Base-by-base conservation (phyloP, 2,888 invertebrate species). In the Galeopsomyia nigrocyanea region DNA sequence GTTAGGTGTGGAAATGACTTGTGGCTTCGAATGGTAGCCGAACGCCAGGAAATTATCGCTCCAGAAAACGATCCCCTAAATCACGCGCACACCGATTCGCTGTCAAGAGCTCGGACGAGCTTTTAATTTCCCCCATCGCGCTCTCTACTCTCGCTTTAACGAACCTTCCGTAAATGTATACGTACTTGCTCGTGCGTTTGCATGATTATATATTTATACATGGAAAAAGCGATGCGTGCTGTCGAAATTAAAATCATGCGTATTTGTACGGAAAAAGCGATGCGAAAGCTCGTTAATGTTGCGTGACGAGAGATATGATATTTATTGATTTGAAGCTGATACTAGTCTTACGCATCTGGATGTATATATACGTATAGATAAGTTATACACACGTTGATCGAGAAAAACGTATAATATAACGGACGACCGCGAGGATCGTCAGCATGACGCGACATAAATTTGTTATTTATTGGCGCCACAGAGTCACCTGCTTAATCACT, bases 1-100 rank as follows among this genome's bases (percentile, higher is more conserved):
- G 80, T 82, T 83, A 84, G 85, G 85, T 84, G 85, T 84, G 82
- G 85, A 85, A 84, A 85, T 84, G 84, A 85, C 82, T 85, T 82
- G 85, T 83, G 82, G 81, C 81, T 81, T 79, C 78, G 81, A 80
- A 75, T 80, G 80, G 81, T 82, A 82, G 80, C 80, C n/a, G 64
- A 68, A 81, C 78, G 79, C 74, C 80, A 82, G 80, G 79, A 82
- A 83, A 83, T 82, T 83, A 81, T 82, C 81, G 81, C 81, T 81
- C 81, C 81, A 79, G 75, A 75, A 75, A 80, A 76, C 81, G 80
- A 81, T 80, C 81, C 80, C 78, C 78, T 83, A 83, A 83, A 83
- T 83, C 82, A 83, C 79, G 78, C 73, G 64, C 68, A 71, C 67
- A 56, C 74, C 60, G 75, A 71, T 58, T 71, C 75, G 66, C 77